These are phyloP conservation scores for Microtus richardsoni DNA, from an alignment of 2,113 vertebrate genomes.

Conservation along the genomic window DNA sequence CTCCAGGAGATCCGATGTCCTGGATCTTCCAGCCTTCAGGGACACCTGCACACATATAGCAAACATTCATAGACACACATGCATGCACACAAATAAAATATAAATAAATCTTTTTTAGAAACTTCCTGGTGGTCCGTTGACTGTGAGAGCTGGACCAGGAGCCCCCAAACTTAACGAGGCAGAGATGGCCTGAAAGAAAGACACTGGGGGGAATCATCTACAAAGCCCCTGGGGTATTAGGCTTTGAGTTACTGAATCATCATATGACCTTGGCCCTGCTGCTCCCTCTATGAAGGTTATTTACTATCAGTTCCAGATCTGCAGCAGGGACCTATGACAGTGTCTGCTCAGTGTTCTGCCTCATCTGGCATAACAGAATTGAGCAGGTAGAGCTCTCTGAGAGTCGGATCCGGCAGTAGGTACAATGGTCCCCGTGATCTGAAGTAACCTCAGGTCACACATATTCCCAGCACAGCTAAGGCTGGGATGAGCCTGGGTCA, in stretches of 20 bases:
- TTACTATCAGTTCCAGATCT: neutral
- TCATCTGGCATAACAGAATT: neutral
- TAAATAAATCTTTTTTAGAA: neutral
- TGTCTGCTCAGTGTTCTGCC: too few species aligned
- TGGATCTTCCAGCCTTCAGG: too few species aligned
- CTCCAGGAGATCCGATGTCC: neutral
- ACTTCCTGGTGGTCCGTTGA: neutral
- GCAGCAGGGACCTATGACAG: neutral
- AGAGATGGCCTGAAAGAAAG: neutral
- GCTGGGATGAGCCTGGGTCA: neutral
- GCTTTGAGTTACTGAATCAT: neutral
- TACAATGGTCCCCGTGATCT: neutral
- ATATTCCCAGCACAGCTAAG: neutral
- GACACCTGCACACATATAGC: neutral
- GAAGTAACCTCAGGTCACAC: accelerated
- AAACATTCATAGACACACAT: neutral
- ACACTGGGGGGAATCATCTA: neutral
- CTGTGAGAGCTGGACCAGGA: neutral
- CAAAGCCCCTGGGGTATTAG: neutral
- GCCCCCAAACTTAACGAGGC: neutral
- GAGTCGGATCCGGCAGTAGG: neutral
- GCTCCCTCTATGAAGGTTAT: accelerated
- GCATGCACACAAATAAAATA: neutral
- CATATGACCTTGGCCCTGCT: accelerated
- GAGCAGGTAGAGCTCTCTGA: accelerated